Conservation (phyloP, 2,113 vertebrate genomes). For the Apodemus speciosus region DNA sequence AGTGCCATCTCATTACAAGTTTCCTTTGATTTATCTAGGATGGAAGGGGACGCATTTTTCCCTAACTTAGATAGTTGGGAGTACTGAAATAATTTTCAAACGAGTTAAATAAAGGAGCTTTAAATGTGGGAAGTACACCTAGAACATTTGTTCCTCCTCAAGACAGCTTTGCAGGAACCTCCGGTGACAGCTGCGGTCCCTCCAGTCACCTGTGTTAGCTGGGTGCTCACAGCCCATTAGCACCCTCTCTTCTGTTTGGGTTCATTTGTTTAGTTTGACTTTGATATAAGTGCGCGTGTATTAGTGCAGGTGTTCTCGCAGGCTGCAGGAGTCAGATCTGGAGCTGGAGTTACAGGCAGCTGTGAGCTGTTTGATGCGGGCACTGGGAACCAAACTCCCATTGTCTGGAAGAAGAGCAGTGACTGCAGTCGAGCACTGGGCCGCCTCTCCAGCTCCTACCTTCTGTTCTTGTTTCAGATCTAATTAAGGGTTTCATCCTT, state of each 20-base stretch:
- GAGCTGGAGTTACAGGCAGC: not conserved
- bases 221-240: not conserved
- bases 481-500: not conserved
- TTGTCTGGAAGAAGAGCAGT: not conserved
- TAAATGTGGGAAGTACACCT: not conserved
- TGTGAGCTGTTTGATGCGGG: not conserved
- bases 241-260: not conserved
- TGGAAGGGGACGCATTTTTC: not conserved
- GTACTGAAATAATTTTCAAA: not conserved
- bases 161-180: not conserved
- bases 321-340: not conserved
- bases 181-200: not conserved
- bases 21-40: conserved; percentile 39
- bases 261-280: not conserved
- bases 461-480: conserved; percentile 27
- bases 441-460: not conserved
- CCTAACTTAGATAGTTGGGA: not conserved
- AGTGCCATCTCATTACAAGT: conserved; percentile 32
- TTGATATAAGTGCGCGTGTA: not conserved
- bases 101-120: conserved; percentile 41
- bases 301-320: not conserved
- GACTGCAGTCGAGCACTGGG: not conserved
- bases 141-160: not conserved
- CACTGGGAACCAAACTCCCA: not conserved
- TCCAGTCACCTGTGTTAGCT: conserved; percentile 26